Percentiles rank a stretch among this genome's conserved stretches.
phyloP scores from a whole-genome alignment of 2,113 vertebrate species.

The Salvator merianae region DNA sequence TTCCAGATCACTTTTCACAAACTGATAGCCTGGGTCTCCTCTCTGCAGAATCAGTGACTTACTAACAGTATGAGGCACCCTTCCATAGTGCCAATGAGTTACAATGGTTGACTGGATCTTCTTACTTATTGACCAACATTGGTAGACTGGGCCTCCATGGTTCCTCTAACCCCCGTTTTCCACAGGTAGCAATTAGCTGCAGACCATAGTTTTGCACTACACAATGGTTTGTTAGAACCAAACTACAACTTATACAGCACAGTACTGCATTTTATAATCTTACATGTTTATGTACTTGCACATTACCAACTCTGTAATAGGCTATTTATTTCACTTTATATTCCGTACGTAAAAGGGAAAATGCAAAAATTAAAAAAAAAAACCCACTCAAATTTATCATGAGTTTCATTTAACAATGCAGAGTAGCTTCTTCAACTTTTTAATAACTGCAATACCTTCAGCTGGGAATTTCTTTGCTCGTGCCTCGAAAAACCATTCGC shows the following conservation, averaged over 20 bases:
- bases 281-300: background rate
- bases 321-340: background rate
- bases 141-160: too few species aligned
- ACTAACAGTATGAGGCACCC: too few species aligned
- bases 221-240: too few species aligned
- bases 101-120: too few species aligned
- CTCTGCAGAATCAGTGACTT: too few species aligned
- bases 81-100: too few species aligned
- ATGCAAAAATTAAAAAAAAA: background rate
- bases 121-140: too few species aligned
- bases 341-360: background rate
- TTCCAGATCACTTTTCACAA: too few species aligned
- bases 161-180: too few species aligned
- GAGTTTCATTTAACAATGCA: background rate
- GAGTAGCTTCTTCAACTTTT: background rate
- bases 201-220: too few species aligned
- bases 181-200: too few species aligned
- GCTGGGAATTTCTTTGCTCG: constrained; percentile 86
- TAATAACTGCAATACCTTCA: constrained; percentile 74
- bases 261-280: background rate
- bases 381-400: background rate
- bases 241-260: background rate
- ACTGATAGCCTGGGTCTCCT: too few species aligned
- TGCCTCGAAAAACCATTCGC: constrained; percentile 93
- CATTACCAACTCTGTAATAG: background rate